These are phyloP conservation scores for Syndactyla subalaris DNA, from an alignment of 2,797 vertebrate species.

Conservation along the genomic window DNA sequence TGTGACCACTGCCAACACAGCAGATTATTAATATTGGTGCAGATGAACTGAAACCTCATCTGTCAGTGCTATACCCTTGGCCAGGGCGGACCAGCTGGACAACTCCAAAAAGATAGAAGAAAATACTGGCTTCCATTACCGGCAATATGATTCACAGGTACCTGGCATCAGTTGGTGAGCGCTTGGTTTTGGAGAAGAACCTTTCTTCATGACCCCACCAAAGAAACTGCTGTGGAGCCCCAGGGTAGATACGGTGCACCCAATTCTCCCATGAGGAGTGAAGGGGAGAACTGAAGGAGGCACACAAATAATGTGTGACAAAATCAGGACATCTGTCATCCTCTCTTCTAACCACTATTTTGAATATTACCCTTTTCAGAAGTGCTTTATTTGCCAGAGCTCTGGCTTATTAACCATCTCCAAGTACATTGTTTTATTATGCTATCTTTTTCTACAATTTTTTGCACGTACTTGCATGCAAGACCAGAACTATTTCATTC, in stretches of 20 bases:
- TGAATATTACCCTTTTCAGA: background rate
- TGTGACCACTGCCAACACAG: background rate
- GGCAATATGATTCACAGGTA: background rate
- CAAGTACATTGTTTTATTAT: background rate
- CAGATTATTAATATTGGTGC: background rate
- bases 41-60: background rate
- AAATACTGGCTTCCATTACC: background rate
- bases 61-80: background rate
- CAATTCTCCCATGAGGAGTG: rapidly evolving
- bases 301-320: background rate
- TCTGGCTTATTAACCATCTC: background rate
- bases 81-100: background rate
- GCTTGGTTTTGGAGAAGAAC: background rate
- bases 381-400: background rate
- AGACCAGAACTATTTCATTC: background rate
- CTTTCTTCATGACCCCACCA: background rate
- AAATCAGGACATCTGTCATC: background rate
- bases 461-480: background rate
- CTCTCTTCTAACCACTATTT: background rate
- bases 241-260: background rate
- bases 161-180: rapidly evolving
- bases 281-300: rapidly evolving
- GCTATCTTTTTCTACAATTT: background rate
- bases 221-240: background rate
- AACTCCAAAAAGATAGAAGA: background rate